Evolutionary conservation across 30 jellyfish, hydroid and myxozoan genomes (phyloP), one percentile per base, ranked within the genome.

Genomic region (Nemopilema nomurai): DNA sequence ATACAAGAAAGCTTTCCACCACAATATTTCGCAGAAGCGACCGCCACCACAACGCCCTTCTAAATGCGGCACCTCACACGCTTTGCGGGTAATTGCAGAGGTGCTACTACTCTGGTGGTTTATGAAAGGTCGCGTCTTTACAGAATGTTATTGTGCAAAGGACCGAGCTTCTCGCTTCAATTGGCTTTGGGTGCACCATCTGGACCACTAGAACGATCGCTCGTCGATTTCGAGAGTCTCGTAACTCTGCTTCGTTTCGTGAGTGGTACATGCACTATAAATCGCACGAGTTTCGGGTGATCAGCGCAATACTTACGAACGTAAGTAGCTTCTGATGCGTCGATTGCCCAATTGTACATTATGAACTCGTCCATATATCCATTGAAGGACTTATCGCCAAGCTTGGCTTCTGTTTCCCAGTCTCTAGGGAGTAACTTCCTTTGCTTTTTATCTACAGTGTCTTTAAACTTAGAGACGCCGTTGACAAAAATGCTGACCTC

Each of bases 221-320:
- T 71, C 51, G 18, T 71, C 20, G 28, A 28, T 13, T 26, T 27
- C 21, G 30, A 24, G 6, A 41, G 13, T 41, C 57, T 31, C 69
- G 24, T 18, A 13, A 84, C 83, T 33, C 74, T 86, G 85, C 80
- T 78, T 16, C 96, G 62, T 65, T 90, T 94, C 21, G 99, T 94
- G 22, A 94, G 89, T 8, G 99, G 99, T 1, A 94, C 97, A 7
- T 96, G 96, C 8, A 94, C 99, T 19, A 97, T 94, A 71, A 94
- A 94, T 64, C 97, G 78, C 21, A 94, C 99, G 24, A 94, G 96
- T 63, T 94, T 94, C 62, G 99, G 99, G 28, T 89, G 97, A 70
- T 94, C 99, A 20, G 99, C 99, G 88, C 99, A 94, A 72, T 94
- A 94, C 30, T 94, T 85, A 18, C 99, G 91, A 16, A 94, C 96